phyloP scores from a whole-genome alignment of 2,113 vertebrate species.

The Lophius piscatorius region DNA sequence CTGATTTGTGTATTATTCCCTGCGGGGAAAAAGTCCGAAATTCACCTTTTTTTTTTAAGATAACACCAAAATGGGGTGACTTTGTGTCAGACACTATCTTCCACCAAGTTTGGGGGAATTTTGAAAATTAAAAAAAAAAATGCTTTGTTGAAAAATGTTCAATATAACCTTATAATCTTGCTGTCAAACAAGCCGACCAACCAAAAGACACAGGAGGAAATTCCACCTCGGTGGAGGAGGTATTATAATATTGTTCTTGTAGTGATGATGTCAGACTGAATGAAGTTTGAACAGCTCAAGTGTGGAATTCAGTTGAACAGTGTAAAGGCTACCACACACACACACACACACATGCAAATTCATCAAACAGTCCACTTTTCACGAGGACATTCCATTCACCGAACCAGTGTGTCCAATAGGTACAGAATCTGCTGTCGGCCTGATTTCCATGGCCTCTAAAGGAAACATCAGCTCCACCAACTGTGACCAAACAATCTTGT shows the following conservation, averaged over 20 bases:
- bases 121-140: background rate
- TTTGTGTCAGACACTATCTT: too few species aligned
- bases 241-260: background rate
- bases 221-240: too few species aligned
- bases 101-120: too few species aligned
- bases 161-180: too few species aligned
- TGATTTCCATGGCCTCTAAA: conserved; percentile 45
- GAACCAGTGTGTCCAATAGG: conserved; percentile 28
- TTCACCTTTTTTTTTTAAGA: too few species aligned
- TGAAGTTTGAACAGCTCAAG: conserved; percentile 5
- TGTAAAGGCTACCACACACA: background rate
- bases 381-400: conserved; percentile 22
- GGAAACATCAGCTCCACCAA: conserved; percentile 41
- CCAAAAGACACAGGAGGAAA: too few species aligned
- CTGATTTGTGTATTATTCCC: too few species aligned
- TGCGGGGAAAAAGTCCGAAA: too few species aligned
- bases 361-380: conserved; percentile 3
- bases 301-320: conserved; percentile 8
- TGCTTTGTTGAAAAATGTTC: background rate
- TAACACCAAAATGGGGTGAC: too few species aligned
- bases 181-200: too few species aligned
- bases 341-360: background rate
- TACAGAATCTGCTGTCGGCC: conserved; percentile 50
- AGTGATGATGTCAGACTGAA: background rate
- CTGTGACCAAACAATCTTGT: conserved; percentile 71